These are phyloP conservation scores for Meandrusa payeni DNA, from an alignment of 2,888 invertebrate species.

Conservation along the genomic window DNA sequence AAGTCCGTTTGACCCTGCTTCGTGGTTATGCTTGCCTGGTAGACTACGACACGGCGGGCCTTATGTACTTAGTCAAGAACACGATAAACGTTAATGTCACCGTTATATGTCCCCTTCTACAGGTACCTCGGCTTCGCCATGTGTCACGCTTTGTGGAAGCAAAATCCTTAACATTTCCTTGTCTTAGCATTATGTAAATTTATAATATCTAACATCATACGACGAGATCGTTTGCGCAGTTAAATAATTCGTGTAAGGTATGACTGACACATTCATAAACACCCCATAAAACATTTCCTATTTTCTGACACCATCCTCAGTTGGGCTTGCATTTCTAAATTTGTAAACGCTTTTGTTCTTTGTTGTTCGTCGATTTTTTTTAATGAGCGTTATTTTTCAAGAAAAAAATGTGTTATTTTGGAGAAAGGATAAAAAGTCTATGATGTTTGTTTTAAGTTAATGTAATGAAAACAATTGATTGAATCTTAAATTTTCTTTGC, in stretches of 20 bases:
- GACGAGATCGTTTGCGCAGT: neutral
- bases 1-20: slow-evolving; percentile 41
- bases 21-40: slow-evolving; percentile 38
- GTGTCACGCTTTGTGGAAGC: slow-evolving; percentile 37
- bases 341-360: too few species aligned
- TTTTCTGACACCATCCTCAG: too few species aligned
- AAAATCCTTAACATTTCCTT: slow-evolving; percentile 31
- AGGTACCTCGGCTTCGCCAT: slow-evolving; percentile 25
- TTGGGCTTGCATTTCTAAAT: too few species aligned
- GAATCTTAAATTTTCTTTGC: too few species aligned
- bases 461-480: too few species aligned
- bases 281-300: too few species aligned
- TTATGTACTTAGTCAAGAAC: slow-evolving; percentile 46
- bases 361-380: too few species aligned
- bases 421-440: too few species aligned
- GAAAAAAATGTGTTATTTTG: too few species aligned
- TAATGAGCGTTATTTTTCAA: too few species aligned
- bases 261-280: too few species aligned
- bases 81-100: slow-evolving; percentile 54
- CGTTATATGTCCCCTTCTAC: slow-evolving; percentile 47
- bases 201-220: slow-evolving; percentile 16
- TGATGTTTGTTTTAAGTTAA: too few species aligned
- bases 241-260: neutral
- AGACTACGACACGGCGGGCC: slow-evolving; percentile 42
- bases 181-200: slow-evolving; percentile 19